Base-by-base conservation (phyloP, 2,113 vertebrate genomes). In the Amia ocellicauda region DNA sequence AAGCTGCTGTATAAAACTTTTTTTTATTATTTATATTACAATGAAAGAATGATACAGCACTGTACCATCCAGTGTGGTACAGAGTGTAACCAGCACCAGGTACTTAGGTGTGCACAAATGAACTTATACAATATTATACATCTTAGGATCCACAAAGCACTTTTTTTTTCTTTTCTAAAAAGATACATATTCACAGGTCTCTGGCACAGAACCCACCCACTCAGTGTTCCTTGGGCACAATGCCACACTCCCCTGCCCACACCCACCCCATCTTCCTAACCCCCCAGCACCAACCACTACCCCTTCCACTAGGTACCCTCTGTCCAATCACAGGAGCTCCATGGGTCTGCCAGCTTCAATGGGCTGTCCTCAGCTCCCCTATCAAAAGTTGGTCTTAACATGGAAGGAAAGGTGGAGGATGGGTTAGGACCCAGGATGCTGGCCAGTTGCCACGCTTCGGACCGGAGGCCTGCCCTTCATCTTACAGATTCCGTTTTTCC, bases 21-120 rank as follows among this genome's bases (percentile, higher is more conserved):
- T 74, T 74, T 87, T 85, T 68, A 60, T 76, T 92, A 87, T 90
- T 94, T 95, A 89, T 93, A 82, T 92, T 91, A 92, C 90, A 94
- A 91, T 54, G 72, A 92, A 85, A 89, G 80, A 82, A 88, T 69
- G 79, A 80, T 77, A 83, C 75, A 81, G 86, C 88, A 92, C 87
- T 84, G 88, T 79, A 83, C 79, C 80, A 80, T 84, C 78, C 69
- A 66, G 62, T 63, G 83, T 81, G 84, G 88, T 80, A 71, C 66
- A 67, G 63, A 77, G 71, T 0, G 64, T 72, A 88, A 85, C 77
- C 50, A 88, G 89, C 83, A 86, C 88, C 85, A 71, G 72, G 84
- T 85, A 80, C 55, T 71, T n/a, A 58, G 78, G 50, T 78, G 68
- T 19, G 24, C 68, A 74, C 70, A 86, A 70, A 73, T 78, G 78